These are phyloP conservation scores for Cyrtorhinus lividipennis DNA, from an alignment of 1,140 invertebrate species.

Conservation along the genomic window DNA sequence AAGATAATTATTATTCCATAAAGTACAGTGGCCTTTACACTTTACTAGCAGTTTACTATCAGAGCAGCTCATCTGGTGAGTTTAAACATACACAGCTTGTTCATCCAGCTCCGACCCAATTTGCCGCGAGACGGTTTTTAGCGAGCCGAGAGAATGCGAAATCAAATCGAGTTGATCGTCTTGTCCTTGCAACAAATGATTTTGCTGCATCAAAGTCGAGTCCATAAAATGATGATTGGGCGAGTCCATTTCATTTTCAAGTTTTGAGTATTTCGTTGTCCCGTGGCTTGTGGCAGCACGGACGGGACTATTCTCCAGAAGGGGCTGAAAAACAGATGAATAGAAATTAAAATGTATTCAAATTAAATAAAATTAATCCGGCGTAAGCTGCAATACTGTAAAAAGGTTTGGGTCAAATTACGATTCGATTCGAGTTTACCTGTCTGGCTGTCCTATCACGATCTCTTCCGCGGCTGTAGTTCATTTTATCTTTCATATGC, in stretches of 20 bases:
- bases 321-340: conserved; percentile 33
- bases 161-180: conserved; percentile 81
- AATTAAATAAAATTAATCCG: no score
- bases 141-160: conserved; percentile 64
- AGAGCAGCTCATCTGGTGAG: background rate
- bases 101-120: conserved; percentile 84
- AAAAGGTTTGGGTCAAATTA: no score
- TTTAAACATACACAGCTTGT: conserved; percentile 80
- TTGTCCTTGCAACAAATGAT: conserved; percentile 63
- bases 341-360: background rate
- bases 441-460: conserved; percentile 64
- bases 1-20: no score
- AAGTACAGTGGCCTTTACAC: no score
- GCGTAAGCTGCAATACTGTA: no score
- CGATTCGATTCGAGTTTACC: conserved; percentile 26
- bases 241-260: conserved; percentile 74
- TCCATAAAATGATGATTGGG: conserved; percentile 58
- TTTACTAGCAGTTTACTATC: no score
- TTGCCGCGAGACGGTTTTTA: conserved; percentile 81
- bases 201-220: conserved; percentile 48
- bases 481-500: conserved; percentile 86
- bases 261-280: conserved; percentile 71
- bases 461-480: conserved; percentile 59
- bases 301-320: conserved; percentile 39
- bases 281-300: conserved; percentile 44